Evolutionary conservation across 2,113 vertebrate genomes (phyloP), one percentile per base, ranked within the genome.

Genomic region (Datnioides undecimradiatus): DNA sequence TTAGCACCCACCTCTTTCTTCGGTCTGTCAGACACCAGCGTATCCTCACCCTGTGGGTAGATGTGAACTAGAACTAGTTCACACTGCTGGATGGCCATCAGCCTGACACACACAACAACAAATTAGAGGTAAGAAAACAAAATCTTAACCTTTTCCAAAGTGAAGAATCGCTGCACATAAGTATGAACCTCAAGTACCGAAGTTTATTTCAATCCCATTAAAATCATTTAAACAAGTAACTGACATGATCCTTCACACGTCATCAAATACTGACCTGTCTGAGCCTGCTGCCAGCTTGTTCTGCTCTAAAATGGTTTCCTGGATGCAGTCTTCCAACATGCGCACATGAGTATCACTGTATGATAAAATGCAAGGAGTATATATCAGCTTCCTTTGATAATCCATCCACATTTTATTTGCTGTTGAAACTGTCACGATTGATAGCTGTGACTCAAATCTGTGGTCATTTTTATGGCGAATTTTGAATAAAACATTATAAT

Each of bases 81-180:
- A 89, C 98, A 99, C 82, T 97, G 97, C 91, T 99, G 98, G 92
- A 99, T 97, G 90, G 97, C 96, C 98, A 99, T 99, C 60, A 99
- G 93, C 87, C 98, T 99, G 81, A 67, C 91, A 77, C 2, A 68
- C 46, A 84, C 84, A 73, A 52, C 25, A 38, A 17, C 29, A 7
- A 73, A 1, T 54, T n/a, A 43, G 31, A 55, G 9, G 8, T 8
- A 38, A 43, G 36, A 38, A 57, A 55, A 48, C 19, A 43, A 36
- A 29, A 25, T 71, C 10, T n/a, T n/a, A n/a, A 16, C 19, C 0
- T 57, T 45, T 6, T n/a, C 7, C 8, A 16, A 65, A 34, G 12
- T 13, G 4, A 25, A 58, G 16, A 51, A 41, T n/a, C 3, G 1
- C 54, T 58, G 19, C n/a, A n/a, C n/a, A n/a, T n/a, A n/a, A n/a